Conservation (phyloP, 2,113 vertebrate species). For the Leptocoma aspasia region DNA sequence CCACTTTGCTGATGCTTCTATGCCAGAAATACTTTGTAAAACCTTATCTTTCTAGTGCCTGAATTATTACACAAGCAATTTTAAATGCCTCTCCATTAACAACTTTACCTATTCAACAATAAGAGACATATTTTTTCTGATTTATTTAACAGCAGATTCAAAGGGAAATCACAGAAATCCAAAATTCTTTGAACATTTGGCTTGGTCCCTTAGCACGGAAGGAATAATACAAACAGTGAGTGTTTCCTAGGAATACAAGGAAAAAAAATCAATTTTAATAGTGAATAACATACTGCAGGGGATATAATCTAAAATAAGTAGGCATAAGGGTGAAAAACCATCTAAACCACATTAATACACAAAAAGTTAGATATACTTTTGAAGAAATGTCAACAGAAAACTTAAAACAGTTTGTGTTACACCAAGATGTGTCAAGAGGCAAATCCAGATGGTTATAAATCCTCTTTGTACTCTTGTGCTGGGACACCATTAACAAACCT, state of each 20-base stretch:
- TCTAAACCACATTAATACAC: not conserved
- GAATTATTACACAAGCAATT: not conserved
- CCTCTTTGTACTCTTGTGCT: not conserved
- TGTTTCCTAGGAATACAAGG: not conserved
- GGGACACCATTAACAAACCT: not conserved
- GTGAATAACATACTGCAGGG: not conserved
- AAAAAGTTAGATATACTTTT: not conserved
- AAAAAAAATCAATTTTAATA: not conserved
- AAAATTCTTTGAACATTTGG: not conserved
- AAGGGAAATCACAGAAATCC: not conserved
- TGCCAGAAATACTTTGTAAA: not conserved
- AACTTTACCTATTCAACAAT: not conserved
- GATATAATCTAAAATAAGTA: not conserved
- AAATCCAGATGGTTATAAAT: not conserved
- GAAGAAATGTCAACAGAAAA: not conserved
- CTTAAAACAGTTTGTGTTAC: not conserved
- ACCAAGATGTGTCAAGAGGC: not conserved
- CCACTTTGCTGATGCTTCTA: not conserved
- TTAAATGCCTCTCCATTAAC: not conserved
- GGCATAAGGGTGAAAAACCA: not conserved
- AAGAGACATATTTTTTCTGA: not conserved
- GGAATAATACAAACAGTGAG: not conserved
- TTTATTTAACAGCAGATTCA: not conserved
- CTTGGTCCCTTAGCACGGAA: not conserved
- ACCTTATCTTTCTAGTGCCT: not conserved